Conservation (phyloP, 2,113 vertebrate genomes). For the Aramus guarauna region DNA sequence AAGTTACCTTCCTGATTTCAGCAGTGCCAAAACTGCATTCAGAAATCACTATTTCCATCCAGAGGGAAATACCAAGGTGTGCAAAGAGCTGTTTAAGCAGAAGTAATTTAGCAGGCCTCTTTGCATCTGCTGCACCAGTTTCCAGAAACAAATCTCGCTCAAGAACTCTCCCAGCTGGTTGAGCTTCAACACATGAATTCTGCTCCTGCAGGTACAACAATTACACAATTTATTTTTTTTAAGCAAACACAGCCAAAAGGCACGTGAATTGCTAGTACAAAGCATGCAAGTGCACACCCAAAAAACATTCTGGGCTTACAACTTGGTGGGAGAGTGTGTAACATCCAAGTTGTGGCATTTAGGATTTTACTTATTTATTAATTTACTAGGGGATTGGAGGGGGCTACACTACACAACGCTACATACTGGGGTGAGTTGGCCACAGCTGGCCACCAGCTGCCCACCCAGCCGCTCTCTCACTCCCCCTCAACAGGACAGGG, state of each 20-base stretch:
- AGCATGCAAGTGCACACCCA: background rate
- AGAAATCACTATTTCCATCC: background rate
- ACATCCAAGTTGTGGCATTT: background rate
- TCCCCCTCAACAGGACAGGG: background rate
- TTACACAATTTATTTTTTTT: background rate
- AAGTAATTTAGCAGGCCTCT: background rate
- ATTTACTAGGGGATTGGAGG: background rate
- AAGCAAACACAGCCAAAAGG: background rate
- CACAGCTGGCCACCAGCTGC: background rate
- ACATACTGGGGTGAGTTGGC: background rate
- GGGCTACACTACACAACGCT: accelerated
- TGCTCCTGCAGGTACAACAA: background rate
- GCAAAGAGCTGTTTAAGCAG: background rate
- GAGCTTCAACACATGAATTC: background rate
- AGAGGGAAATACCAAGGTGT: background rate
- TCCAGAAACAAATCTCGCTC: background rate
- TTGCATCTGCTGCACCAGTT: background rate
- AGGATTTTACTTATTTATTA: background rate
- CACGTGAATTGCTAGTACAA: background rate
- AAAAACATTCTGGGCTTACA: background rate
- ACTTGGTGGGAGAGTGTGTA: background rate
- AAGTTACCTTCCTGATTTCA: background rate
- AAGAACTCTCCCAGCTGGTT: background rate
- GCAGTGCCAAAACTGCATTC: background rate
- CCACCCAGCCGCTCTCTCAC: background rate